Conservation (phyloP, 1,140 invertebrate species). For the Stenopsyche tienmushanensis region DNA sequence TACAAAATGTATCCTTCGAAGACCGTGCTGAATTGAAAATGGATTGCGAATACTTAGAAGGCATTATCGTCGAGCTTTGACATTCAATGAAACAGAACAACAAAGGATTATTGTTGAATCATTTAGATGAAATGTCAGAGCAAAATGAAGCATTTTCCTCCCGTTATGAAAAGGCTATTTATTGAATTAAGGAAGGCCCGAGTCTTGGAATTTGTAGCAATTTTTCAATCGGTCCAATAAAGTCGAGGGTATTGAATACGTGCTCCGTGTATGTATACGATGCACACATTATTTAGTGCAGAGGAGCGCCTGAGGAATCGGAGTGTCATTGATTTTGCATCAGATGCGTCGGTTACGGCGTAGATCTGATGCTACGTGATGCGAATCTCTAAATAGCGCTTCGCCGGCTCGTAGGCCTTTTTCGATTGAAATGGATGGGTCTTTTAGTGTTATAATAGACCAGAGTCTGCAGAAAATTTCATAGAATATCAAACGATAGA, state of each 20-base stretch:
- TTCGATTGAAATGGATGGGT: slow-evolving; percentile 1
- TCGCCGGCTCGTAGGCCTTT: not conserved
- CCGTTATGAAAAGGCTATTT: too few relatives aligned
- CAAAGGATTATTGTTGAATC: too few relatives aligned
- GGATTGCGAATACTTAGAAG: slow-evolving; percentile 13
- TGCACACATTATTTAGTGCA: slow-evolving; percentile 16
- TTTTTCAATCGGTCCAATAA: too few relatives aligned
- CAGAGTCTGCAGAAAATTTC: too few relatives aligned
- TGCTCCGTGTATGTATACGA: not conserved
- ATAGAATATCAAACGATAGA: too few relatives aligned
- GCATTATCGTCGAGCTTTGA: not conserved
- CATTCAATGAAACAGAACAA: not conserved
- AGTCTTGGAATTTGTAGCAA: too few relatives aligned
- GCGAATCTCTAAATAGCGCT: slow-evolving; percentile 9
- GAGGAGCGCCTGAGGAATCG: slow-evolving; percentile 8
- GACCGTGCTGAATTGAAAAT: slow-evolving; percentile 12
- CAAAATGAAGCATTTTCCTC: not conserved
- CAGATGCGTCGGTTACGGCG: slow-evolving; percentile 23
- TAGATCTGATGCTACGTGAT: slow-evolving; percentile 17
- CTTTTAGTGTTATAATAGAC: too few relatives aligned
- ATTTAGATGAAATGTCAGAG: not conserved
- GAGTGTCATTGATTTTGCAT: slow-evolving; percentile 40
- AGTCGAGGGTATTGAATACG: too few relatives aligned
- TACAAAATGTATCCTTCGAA: slow-evolving; percentile 1
- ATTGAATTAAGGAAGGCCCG: too few relatives aligned